Evolutionary conservation across 2,797 vertebrate species (phyloP), one percentile per base, ranked within the genome.

Genomic region (Cuniculus paca): DNA sequence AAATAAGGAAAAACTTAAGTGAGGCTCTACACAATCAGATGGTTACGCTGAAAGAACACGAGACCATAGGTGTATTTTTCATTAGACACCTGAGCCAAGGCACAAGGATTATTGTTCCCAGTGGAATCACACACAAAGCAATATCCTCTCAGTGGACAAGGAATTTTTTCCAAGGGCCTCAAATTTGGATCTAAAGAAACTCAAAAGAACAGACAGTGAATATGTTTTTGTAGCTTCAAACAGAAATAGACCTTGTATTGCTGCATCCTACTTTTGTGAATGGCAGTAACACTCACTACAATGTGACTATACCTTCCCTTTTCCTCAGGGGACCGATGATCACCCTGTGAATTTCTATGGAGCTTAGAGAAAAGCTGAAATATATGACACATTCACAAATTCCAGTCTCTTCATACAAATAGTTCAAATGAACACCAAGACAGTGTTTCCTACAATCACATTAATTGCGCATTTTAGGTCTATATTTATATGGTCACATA

Each of bases 171-270:
- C 28, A 28, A 1, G 58, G 72, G 13, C 24, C 8, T 86, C 56
- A 91, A 65, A 90, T 45, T 5, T 58, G 50, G 45, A 88, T 14
- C 72, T 84, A 60, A 90, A 87, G 24, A 78, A 94, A 74, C 94
- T 91, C 42, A 83, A 88, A 82, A 82, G 39, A 58, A 60, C 17
- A 91, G 36, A 36, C 42, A 84, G 28, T 28, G 10, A 60, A 80
- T 70, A 50, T 45, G 31, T 94, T 83, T 92, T 60, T 52, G 87
- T 10, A 78, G 45, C 19, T 5, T 81, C 39, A 58, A 89, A 72
- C 68, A 54, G 45, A 94, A 80, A 34, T 48, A 92, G 74, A 36
- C 56, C 80, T 34, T 60, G 19, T 50, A 50, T 28, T 36, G 36
- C 24, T 61, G 58, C 68, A 63, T 61, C 72, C 28, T 72, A 48